A percentile compares a stretch with the other conserved stretches of the same genome.
phyloP scores from a whole-genome alignment of 2,113 vertebrate species.

The Ammospiza nelsoni region DNA sequence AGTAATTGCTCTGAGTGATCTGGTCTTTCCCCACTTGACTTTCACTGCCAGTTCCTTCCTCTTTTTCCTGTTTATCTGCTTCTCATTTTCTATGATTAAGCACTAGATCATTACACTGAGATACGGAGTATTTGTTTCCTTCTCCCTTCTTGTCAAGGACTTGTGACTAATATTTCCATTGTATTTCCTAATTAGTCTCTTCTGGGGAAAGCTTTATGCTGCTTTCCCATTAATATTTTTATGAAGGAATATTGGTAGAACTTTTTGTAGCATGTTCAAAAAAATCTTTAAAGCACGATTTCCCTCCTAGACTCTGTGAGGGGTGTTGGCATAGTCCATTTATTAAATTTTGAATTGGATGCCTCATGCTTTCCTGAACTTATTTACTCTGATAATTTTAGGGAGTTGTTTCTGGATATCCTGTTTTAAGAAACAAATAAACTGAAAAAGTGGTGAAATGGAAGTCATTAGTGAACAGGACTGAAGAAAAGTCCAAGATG shows the following conservation, averaged over 20 bases:
- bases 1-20: background rate
- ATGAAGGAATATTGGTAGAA: background rate
- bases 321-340: background rate
- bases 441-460: background rate
- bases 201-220: background rate
- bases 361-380: background rate
- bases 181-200: background rate
- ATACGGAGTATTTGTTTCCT: background rate
- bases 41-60: background rate
- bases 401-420: background rate
- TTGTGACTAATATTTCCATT: conserved; percentile 17
- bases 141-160: background rate
- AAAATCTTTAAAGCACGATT: background rate
- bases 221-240: background rate
- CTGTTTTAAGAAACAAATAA: background rate
- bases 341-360: background rate
- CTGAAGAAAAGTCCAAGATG: background rate
- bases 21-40: background rate
- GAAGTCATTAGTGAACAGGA: background rate
- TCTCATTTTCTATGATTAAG: background rate
- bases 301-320: background rate
- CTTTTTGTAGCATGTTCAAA: background rate
- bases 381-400: background rate
- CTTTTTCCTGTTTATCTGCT: conserved; percentile 33
- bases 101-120: background rate